Conservation (phyloP, 2,888 invertebrate genomes). For the Muscina levida region DNA sequence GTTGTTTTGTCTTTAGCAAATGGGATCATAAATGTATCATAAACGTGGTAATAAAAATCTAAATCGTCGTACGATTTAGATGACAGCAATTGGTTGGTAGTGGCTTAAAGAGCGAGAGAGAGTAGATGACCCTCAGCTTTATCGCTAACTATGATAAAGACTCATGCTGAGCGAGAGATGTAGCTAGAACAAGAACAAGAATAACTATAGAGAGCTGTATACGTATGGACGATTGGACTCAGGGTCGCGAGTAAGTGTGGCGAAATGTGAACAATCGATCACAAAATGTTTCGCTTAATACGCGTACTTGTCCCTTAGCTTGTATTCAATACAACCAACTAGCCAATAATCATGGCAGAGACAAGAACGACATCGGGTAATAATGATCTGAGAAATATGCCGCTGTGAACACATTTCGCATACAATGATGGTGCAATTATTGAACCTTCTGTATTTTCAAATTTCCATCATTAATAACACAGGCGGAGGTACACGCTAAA, state of each 20-base stretch:
- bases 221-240: background rate
- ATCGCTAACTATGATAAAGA: constrained; percentile 49
- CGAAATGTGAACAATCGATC: constrained; percentile 60
- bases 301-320: constrained; percentile 5
- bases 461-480: constrained; percentile 80
- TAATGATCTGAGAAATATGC: constrained; percentile 64
- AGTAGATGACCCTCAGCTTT: constrained; percentile 59
- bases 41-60: constrained; percentile 53
- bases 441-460: constrained; percentile 80
- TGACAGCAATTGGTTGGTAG: background rate
- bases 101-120: constrained; percentile 18
- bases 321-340: background rate
- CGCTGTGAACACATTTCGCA: constrained; percentile 66
- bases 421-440: constrained; percentile 79
- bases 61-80: constrained; percentile 28
- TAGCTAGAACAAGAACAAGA: background rate
- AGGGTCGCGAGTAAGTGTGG: constrained; percentile 63
- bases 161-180: background rate
- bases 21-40: constrained; percentile 57
- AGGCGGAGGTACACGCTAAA: constrained; percentile 74
- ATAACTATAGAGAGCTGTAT: background rate
- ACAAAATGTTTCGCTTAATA: constrained; percentile 33
- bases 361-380: constrained; percentile 14
- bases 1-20: constrained; percentile 40
- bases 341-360: constrained; percentile 16